Evolutionary conservation across 2,888 invertebrate genomes (phyloP), one percentile per base, ranked within the genome.

Genomic region (Flabesymbios commensalis): DNA sequence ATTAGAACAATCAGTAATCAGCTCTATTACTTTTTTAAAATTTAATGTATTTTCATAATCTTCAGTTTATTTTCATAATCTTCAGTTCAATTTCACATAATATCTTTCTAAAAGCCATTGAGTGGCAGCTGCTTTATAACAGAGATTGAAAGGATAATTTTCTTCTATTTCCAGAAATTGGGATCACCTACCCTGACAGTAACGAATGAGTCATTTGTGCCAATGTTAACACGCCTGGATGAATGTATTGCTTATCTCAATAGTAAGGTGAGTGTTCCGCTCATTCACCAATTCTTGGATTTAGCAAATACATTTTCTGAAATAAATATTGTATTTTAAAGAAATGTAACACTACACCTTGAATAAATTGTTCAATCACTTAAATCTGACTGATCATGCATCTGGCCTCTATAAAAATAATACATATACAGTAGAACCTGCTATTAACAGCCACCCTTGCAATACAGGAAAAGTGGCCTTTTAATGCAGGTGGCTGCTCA

Each of bases 211-310:
- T 87, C 90, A 2, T 95, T 94, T 81, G 89, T 91, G 71, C 88
- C 88, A 49, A 87, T 93, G 65, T 84, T 97, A 19, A 88, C 90
- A 48, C 89, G 90, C 78, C 90, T 97, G 57, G 94, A 96, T 77
- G 88, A 89, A 47, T 94, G 94, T 73, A 87, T 95, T 63, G 88
- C 89, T 7, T 96, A 94, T 79, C 88, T 96, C 83, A 88, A 88
- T 56, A 85, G 85, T 59, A 90, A 95, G 86, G 92, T 93, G 84
- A 87, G 88, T 83, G 53, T 5, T 47, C 22, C n/a, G 5, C 39
- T 43, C 24, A 42, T 3, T 43, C 45, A 5, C n/a, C 4, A 29
- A n/a, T 55, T 55, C 7, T 7, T 4, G 24, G 3, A 33, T 33
- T 52, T 52, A n/a, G n/a, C n/a, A n/a, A n/a, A n/a, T n/a, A n/a